Percentiles rank a stretch among this genome's conserved stretches.
Conservation (phyloP, 1,140 invertebrate genomes). For the Callitettix versicolor region DNA sequence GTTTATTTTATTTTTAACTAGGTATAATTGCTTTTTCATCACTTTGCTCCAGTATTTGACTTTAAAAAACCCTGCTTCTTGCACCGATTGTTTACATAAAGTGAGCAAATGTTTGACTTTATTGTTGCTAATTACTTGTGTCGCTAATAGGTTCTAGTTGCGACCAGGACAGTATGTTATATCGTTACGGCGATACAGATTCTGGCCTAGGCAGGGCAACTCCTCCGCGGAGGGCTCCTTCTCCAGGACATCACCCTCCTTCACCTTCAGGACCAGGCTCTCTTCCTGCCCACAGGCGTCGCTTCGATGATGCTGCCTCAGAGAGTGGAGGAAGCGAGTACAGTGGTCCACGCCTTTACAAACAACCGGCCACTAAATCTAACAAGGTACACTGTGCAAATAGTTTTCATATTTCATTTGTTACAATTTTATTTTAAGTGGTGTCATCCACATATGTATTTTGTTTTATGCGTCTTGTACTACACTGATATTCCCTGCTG, state of each 20-base stretch:
- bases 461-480: no score
- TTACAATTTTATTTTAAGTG: neutral
- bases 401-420: neutral
- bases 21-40: no score
- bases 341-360: conserved; percentile 61
- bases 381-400: conserved; percentile 42
- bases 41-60: no score
- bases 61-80: no score
- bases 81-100: no score
- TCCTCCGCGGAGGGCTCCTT: conserved; percentile 66
- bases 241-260: conserved; percentile 58
- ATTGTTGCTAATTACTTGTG: neutral
- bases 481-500: no score
- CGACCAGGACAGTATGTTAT: conserved; percentile 40
- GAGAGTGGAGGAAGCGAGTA: conserved; percentile 52
- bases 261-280: conserved; percentile 67
- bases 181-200: conserved; percentile 53
- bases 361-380: conserved; percentile 91
- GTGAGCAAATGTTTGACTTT: no score
- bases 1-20: no score
- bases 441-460: neutral
- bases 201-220: conserved; percentile 69
- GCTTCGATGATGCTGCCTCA: conserved; percentile 73
- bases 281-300: conserved; percentile 62
- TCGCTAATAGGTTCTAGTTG: conserved; percentile 36